phyloP scores from a whole-genome alignment of 2,888 invertebrate species.

The Nemapogon koenigi region DNA sequence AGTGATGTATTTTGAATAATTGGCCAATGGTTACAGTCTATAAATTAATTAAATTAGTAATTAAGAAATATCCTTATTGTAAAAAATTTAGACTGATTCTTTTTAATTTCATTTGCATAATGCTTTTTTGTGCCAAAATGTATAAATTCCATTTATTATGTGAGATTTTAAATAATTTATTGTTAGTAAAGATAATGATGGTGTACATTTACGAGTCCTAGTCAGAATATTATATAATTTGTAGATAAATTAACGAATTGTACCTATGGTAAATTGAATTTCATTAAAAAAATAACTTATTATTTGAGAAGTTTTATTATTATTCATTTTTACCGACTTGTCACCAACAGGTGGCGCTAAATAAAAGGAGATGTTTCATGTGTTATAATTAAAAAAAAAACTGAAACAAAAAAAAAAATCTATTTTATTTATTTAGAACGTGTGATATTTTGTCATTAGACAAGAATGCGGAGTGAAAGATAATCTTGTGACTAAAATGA shows the following conservation, averaged over 20 bases:
- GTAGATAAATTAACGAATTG: conserved; percentile 22
- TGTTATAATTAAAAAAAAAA: no score
- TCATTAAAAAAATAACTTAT: conserved; percentile 36
- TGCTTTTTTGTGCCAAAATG: conserved; percentile 1
- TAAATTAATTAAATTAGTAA: no score
- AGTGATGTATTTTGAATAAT: no score
- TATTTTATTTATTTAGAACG: no score
- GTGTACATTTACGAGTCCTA: conserved; percentile 3
- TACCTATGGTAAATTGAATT: conserved; percentile 55
- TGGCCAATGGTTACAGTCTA: no score
- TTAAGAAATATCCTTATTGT: no score
- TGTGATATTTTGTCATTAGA: no score
- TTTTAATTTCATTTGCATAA: background rate
- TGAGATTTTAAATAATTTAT: background rate
- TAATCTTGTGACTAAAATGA: no score
- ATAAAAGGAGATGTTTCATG: no score
- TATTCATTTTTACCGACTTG: no score
- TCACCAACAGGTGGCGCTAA: background rate
- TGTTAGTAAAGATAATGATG: conserved; percentile 1
- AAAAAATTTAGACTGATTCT: conserved; percentile 2
- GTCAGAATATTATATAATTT: conserved; percentile 8
- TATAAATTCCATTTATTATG: background rate
- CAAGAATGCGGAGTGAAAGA: no score
- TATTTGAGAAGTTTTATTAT: conserved; percentile 2
- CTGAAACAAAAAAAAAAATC: no score